Percentiles rank a stretch among this genome's conserved stretches.
phyloP scores from a whole-genome alignment of 2,113 vertebrate genomes.

The Excalfactoria chinensis region DNA sequence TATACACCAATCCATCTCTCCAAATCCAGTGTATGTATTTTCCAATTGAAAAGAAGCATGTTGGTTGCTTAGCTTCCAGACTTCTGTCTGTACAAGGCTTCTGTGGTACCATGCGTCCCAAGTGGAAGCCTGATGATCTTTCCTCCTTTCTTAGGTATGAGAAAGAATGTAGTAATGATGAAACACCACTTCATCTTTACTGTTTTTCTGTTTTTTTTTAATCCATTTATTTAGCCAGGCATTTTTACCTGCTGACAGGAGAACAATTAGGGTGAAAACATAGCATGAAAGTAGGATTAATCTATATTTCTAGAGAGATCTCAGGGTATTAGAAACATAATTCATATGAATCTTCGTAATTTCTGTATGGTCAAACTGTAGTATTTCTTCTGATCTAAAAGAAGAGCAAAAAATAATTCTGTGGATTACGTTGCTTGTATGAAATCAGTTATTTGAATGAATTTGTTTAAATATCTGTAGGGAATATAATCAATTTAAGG shows the following conservation, averaged over 20 bases:
- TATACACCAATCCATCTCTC: background rate
- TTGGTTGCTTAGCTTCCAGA: background rate
- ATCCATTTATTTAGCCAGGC: background rate
- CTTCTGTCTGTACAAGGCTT: background rate
- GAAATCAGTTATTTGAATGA: background rate
- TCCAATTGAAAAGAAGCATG: background rate
- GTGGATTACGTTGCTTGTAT: background rate
- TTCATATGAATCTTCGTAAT: background rate
- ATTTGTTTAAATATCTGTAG: background rate
- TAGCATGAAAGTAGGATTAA: background rate
- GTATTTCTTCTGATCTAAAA: background rate
- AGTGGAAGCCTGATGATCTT: background rate
- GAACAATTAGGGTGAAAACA: background rate
- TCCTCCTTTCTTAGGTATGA: background rate
- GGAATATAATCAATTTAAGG: background rate
- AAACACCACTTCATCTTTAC: fast-evolving
- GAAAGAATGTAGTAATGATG: background rate
- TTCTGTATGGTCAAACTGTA: background rate
- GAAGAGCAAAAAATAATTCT: background rate
- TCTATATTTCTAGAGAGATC: background rate
- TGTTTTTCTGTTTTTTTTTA: background rate
- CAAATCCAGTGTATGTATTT: background rate
- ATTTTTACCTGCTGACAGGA: constrained; percentile 17
- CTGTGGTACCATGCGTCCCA: background rate
- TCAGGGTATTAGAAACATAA: background rate